phyloP scores from a whole-genome alignment of 1,140 invertebrate genomes.

The Fopius arisanus region DNA sequence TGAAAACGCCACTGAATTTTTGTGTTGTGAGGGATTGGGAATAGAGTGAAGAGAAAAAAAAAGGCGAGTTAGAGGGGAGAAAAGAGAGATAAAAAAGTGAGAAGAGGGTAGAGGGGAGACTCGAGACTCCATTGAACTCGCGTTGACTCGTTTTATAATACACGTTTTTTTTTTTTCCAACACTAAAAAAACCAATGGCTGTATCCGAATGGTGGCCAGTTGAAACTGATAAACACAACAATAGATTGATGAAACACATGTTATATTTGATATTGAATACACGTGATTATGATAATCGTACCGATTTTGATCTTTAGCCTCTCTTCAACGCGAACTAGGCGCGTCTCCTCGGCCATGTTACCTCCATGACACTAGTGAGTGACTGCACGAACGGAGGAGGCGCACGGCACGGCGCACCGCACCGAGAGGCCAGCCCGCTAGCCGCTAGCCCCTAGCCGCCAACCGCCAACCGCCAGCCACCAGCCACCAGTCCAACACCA shows the following conservation, averaged over 20 bases:
- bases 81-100: constrained; percentile 26
- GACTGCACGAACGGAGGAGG: constrained; percentile 58
- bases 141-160: constrained; percentile 18
- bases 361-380: constrained; percentile 71
- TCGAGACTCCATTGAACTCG: constrained; percentile 31
- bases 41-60: constrained; percentile 21
- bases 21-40: neutral
- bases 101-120: neutral
- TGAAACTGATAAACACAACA: constrained; percentile 11
- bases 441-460: too few relatives aligned
- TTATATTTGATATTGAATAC: constrained; percentile 4
- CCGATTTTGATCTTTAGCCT: constrained; percentile 88
- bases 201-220: neutral
- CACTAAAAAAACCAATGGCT: neutral
- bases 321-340: constrained; percentile 85
- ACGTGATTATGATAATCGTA: constrained; percentile 53
- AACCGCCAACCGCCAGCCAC: too few relatives aligned
- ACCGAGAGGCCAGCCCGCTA: constrained; percentile 41
- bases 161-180: neutral
- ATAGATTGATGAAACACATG: neutral
- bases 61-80: constrained; percentile 16
- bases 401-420: too few relatives aligned
- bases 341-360: constrained; percentile 86
- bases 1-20: constrained; percentile 11
- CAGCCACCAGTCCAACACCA: too few relatives aligned